These are phyloP conservation scores for Gibbula magus DNA, from an alignment of 2,888 invertebrate genomes.

Conservation along the genomic window DNA sequence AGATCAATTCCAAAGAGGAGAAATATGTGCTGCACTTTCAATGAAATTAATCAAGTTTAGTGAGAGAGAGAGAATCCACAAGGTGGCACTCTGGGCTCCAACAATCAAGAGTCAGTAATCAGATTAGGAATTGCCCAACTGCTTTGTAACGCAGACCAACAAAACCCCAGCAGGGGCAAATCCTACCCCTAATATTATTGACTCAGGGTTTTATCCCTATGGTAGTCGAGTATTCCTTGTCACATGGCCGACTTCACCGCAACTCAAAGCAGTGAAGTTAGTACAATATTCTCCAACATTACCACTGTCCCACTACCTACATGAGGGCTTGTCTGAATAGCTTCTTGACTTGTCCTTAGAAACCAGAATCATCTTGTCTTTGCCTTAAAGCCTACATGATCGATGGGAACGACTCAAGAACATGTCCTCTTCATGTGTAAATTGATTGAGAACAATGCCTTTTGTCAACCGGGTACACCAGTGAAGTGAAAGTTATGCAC, in stretches of 20 bases:
- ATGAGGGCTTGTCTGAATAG: not conserved
- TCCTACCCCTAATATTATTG: not conserved
- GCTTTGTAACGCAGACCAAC: not conserved
- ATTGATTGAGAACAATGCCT: not conserved
- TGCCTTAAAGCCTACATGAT: not conserved
- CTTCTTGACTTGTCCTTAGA: slow-evolving; percentile 6
- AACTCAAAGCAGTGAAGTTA: not conserved
- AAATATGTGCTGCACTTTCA: no score
- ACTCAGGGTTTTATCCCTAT: not conserved
- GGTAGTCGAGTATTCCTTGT: not conserved
- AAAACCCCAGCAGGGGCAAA: not conserved
- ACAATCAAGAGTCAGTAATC: not conserved
- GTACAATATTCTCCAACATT: not conserved
- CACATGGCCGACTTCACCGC: not conserved
- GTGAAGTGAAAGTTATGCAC: not conserved
- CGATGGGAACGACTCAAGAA: not conserved
- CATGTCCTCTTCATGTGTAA: not conserved
- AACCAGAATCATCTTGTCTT: slow-evolving; percentile 9
- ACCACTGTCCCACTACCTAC: not conserved
- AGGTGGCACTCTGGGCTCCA: not conserved
- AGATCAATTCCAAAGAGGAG: no score
- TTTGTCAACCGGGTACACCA: not conserved
- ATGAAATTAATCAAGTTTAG: no score
- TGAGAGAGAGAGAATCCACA: no score
- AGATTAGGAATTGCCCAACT: slow-evolving; percentile 14